Evolutionary conservation across 2,888 invertebrate species (phyloP).

Genomic region (Acronicta alni): DNA sequence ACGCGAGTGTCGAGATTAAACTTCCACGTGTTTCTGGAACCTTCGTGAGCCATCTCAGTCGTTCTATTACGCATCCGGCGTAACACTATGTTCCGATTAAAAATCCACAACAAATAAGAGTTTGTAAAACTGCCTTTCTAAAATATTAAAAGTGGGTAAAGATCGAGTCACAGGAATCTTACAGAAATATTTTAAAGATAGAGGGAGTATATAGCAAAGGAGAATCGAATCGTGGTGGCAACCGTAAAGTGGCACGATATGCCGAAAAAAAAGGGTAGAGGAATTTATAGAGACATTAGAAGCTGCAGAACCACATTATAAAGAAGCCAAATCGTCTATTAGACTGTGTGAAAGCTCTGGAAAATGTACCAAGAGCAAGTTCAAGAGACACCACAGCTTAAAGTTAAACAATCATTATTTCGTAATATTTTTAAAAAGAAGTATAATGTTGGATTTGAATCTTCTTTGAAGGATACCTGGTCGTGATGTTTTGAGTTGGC

Average conservation of each 20-base stretch:
- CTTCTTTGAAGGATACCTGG: constrained; percentile 32
- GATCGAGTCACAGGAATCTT: constrained; percentile 39
- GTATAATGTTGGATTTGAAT: constrained; percentile 37
- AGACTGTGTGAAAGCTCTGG: constrained; percentile 29
- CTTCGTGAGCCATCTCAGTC: too few species aligned
- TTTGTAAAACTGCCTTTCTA: background rate
- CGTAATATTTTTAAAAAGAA: constrained; percentile 32
- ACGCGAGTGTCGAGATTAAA: too few species aligned
- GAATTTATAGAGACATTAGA: constrained; percentile 27
- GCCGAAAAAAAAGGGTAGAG: constrained; percentile 29
- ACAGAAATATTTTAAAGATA: constrained; percentile 37
- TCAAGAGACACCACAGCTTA: constrained; percentile 24
- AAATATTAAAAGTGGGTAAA: constrained; percentile 39
- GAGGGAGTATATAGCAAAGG: constrained; percentile 36
- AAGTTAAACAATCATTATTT: constrained; percentile 21
- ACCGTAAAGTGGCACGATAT: constrained; percentile 28
- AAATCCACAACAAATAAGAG: constrained; percentile 29
- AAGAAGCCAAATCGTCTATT: constrained; percentile 30
- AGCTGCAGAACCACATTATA: constrained; percentile 36
- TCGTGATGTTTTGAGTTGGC: constrained; percentile 28
- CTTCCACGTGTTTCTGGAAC: too few species aligned
- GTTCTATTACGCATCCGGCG: too few species aligned
- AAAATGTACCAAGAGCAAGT: constrained; percentile 34
- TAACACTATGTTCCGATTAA: constrained; percentile 13
- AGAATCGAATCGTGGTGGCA: constrained; percentile 34